Percentiles rank a stretch among this genome's conserved stretches.
phyloP scores from a whole-genome alignment of 2,113 vertebrate genomes.

The Spheniscus mendiculus region DNA sequence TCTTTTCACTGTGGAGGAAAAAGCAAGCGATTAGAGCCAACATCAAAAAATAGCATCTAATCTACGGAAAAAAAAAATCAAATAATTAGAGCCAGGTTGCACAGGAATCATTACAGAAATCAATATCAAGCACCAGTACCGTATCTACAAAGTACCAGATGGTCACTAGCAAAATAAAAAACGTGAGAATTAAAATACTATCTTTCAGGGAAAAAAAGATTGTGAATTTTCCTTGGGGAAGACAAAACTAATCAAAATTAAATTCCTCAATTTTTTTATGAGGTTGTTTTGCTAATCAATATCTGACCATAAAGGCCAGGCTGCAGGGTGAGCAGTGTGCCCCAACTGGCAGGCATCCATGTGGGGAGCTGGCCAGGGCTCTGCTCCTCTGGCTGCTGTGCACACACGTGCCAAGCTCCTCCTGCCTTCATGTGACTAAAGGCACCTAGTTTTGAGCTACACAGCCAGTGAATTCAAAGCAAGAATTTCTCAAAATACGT shows the following conservation, averaged over 20 bases:
- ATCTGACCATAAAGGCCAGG: neutral
- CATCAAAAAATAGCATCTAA: neutral
- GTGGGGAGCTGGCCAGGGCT: neutral
- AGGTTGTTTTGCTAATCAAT: neutral
- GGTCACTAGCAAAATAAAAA: neutral
- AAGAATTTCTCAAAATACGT: accelerated
- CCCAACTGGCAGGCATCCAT: neutral
- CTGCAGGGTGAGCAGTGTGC: neutral
- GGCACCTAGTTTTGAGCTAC: accelerated
- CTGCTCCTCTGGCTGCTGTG: neutral
- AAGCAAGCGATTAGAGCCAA: neutral
- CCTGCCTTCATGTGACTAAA: neutral
- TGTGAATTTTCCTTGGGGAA: neutral
- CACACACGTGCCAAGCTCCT: neutral
- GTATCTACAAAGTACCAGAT: neutral
- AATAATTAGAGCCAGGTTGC: neutral
- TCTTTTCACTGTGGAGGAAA: neutral
- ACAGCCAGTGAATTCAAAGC: neutral
- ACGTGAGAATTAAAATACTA: accelerated
- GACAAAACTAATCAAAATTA: neutral
- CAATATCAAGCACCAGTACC: neutral
- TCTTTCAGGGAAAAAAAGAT: neutral
- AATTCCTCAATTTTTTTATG: neutral
- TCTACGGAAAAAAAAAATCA: neutral
- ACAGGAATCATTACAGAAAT: neutral